A percentile compares a stretch with the other conserved stretches of the same genome.
Conservation (phyloP, 1,140 invertebrate species). For the Pseudachorutes palmiensis region DNA sequence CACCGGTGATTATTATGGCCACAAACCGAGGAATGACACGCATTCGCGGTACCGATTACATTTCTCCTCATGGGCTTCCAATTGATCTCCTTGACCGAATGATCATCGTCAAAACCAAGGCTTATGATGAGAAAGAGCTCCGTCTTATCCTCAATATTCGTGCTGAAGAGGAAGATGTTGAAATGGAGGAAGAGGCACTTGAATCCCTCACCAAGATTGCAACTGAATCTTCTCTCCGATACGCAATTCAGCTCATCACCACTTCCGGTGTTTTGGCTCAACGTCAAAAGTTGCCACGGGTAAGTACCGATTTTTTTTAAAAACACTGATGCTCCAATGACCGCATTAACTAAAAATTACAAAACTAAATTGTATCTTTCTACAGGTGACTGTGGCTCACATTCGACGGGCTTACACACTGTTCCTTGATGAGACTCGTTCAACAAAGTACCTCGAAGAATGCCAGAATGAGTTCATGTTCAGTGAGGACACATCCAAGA, state of each 20-base stretch:
- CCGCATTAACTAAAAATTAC: not conserved
- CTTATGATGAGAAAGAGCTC: constrained; percentile 82
- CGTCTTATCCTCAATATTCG: constrained; percentile 78
- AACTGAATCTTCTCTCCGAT: constrained; percentile 83
- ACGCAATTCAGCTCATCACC: constrained; percentile 98
- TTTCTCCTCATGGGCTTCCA: constrained; percentile 91
- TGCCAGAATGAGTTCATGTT: constrained; percentile 96
- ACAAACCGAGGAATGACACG: constrained; percentile 96
- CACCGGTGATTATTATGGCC: constrained; percentile 96
- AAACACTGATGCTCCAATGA: not conserved
- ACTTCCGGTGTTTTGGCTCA: constrained; percentile 81
- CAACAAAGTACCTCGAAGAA: constrained; percentile 86
- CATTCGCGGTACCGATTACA: constrained; percentile 69
- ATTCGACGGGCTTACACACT: constrained; percentile 89
- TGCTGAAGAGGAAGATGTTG: constrained; percentile 95
- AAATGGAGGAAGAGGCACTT: constrained; percentile 85
- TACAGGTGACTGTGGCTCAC: constrained; percentile 71
- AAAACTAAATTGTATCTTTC: not conserved
- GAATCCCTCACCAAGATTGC: constrained; percentile 86
- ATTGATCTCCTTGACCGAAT: constrained; percentile 91
- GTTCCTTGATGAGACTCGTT: constrained; percentile 88
- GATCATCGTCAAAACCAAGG: constrained; percentile 85
- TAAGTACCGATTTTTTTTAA: constrained; percentile 40
- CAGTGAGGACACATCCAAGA: constrained; percentile 44
- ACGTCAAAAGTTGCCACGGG: constrained; percentile 71